phyloP scores from a whole-genome alignment of 2,797 vertebrate species.

The Eupleurogrammus muticus region DNA sequence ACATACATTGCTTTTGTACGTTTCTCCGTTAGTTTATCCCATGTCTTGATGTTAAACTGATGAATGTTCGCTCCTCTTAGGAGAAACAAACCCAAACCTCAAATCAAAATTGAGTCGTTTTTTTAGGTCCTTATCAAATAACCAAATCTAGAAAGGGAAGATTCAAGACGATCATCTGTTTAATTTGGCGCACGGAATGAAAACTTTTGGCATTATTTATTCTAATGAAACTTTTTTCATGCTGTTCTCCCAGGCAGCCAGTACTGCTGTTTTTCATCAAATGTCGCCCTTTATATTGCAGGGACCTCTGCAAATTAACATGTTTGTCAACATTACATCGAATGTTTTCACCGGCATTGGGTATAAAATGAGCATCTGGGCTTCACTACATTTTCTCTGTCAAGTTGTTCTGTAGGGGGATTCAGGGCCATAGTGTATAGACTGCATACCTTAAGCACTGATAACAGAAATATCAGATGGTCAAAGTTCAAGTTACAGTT shows the following conservation, averaged over 20 bases:
- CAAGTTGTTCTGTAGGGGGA: background rate
- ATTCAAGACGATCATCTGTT: background rate
- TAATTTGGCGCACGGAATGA: background rate
- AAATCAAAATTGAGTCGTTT: background rate
- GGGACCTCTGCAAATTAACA: background rate
- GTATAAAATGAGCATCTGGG: background rate
- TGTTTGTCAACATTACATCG: too few relatives aligned
- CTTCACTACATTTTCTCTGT: background rate
- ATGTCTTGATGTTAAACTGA: too few relatives aligned
- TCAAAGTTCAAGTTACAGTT: slow-evolving; percentile 67
- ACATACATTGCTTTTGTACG: accelerated
- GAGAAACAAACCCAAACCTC: background rate
- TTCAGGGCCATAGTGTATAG: slow-evolving; percentile 3
- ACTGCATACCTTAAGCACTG: slow-evolving; percentile 38
- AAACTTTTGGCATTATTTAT: background rate
- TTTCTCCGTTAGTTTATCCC: background rate
- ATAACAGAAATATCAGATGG: slow-evolving; percentile 42
- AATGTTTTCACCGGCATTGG: background rate
- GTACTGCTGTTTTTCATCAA: background rate
- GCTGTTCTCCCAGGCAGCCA: background rate
- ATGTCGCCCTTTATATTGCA: background rate
- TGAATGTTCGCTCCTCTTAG: background rate
- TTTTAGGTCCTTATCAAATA: background rate
- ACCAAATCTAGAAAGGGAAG: background rate
- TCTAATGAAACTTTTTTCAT: background rate